Base-by-base conservation (phyloP, 2,113 vertebrate genomes). In the Dasypus novemcinctus region DNA sequence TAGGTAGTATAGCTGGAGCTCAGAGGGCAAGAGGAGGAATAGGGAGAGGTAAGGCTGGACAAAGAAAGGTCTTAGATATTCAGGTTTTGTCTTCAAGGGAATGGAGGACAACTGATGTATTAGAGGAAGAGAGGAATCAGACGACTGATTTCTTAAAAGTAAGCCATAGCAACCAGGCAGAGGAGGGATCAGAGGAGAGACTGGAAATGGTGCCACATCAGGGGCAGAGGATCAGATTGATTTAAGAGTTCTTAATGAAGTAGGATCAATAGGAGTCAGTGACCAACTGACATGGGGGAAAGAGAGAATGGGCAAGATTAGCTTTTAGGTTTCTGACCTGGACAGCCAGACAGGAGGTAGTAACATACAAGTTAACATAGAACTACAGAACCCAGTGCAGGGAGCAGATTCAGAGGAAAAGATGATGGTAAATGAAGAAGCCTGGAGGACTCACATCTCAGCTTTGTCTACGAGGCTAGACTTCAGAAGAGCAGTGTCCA, bases 381-480 rank as follows among this genome's bases (percentile, higher is more conserved):
- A 33, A 38, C 15, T 0, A 2, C 17, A 29, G 4, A 63, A 78
- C 2, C 4, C 15, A 3, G 15, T 0, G 10, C 23, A 43, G 59
- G 2, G 20, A 63, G 41, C 46, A 72, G 7, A 31, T 41, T 6
- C 1, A 4, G 75, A 59, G 17, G 72, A 69, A 64, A 64, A 59
- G 33, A 57, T 8, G 12, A 46, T 12, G 2, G 36, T 31, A 1
- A 7, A 23, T 0, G n/a, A 36, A 76, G n/a, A 81, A 15, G 31
- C 38, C 46, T 5, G 25, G 2, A 49, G 33, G 43, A 27, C 8
- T 3, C 1, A 8, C 17, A 14, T 17, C n/a, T 76, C 66, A 61
- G 64, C 54, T 69, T 76, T 27, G 12, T 2, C 6, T 12, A 2
- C 0, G 5, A n/a, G 43, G 8, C 38, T 6, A 54, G 72, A 33